Base-by-base conservation (phyloP, 2,888 invertebrate genomes). In the Aquatica leii region DNA sequence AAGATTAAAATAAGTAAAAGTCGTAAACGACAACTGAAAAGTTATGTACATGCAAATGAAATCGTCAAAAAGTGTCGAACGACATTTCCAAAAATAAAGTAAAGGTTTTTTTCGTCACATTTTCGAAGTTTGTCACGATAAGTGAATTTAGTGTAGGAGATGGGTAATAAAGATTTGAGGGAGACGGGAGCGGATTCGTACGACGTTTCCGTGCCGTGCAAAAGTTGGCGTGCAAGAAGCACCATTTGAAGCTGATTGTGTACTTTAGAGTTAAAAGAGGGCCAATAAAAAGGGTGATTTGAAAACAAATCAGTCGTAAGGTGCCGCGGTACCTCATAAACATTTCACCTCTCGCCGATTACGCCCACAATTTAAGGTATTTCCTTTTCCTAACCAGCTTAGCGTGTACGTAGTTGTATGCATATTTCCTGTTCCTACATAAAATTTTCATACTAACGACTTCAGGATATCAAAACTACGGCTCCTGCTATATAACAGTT, bases 121-220 rank as follows among this genome's bases (percentile, higher is more conserved):
- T 59, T 64, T 57, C 48, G 52, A 52, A 57, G 57, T 60, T 64
- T 64, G 57, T 71, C 71, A 68, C 69, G 71, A 65, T 63, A 69
- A 64, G 68, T 62, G 67, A 69, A 73, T 73, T 71, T 73, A 73
- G 69, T 69, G 66, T 66, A 64, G 63, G 65, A 66, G 73, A 73
- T 73, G 37, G 53, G 69, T 64, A 71, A 70, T 73, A 73, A 71
- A 73, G 73, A 73, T 73, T 46, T 65, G 59, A 41, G 59, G 54
- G 58, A 64, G 62, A 58, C 51, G 57, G 62, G 53, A 62, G 60
- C 62, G 57, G 57, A 69, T 68, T 66, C 62, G 64, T 62, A 62
- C 49, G 51, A 55, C 49, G 62, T 62, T 66, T 60, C 55, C 60
- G 60, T 60, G 65, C 59, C 69, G 69, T 70, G 68, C 58, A 58